These are phyloP conservation scores for Labeo rohita DNA, from an alignment of 2,113 vertebrate species.

Conservation along the genomic window DNA sequence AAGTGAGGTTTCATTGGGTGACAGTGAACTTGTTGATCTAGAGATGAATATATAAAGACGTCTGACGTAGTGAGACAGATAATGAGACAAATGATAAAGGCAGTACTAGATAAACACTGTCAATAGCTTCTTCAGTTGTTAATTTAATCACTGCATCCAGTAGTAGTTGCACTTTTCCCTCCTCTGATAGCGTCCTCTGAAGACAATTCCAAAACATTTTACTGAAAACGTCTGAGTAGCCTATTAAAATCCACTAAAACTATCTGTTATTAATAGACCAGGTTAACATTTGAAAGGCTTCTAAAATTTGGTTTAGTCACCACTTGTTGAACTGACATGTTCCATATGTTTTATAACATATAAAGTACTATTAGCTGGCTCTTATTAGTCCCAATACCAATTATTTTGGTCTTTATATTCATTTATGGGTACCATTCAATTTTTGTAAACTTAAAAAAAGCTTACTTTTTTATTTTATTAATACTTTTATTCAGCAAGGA, in stretches of 20 bases:
- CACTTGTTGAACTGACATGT: background rate
- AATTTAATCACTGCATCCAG: constrained; percentile 2
- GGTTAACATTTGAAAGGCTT: background rate
- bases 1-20: background rate
- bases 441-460: background rate
- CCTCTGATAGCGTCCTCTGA: background rate
- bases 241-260: background rate
- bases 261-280: background rate
- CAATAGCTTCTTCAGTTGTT: constrained; percentile 3
- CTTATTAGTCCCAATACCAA: background rate
- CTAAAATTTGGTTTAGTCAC: background rate
- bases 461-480: background rate
- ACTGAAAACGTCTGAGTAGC: background rate
- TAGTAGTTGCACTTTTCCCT: constrained; percentile 6
- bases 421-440: background rate
- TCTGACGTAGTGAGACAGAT: background rate
- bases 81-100: background rate
- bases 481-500: background rate
- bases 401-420: background rate
- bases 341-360: background rate
- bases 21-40: background rate
- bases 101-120: background rate
- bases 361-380: background rate
- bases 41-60: background rate
- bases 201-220: background rate